These are phyloP conservation scores for Harlomillsia oculata DNA, from an alignment of 1,140 invertebrate species.

Conservation along the genomic window DNA sequence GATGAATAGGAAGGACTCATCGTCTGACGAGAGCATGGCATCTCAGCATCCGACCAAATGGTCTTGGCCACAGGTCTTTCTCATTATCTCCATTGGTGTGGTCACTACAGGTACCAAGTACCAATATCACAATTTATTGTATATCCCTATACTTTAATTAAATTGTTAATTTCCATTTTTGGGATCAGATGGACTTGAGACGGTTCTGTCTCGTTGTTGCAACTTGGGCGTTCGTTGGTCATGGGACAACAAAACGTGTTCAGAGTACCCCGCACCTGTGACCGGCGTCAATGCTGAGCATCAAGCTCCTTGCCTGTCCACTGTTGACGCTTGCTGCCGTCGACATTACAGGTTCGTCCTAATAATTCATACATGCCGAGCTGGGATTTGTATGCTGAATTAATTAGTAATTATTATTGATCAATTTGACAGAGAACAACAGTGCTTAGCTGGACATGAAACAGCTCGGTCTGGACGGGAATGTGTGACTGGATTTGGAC, in stretches of 20 bases:
- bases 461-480: slow-evolving; percentile 42
- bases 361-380: too few relatives aligned
- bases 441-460: slow-evolving; percentile 44
- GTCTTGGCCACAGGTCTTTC: too few relatives aligned
- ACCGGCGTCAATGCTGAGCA: slow-evolving; percentile 41
- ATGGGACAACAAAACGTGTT: slow-evolving; percentile 42
- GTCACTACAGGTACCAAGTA: too few relatives aligned
- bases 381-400: too few relatives aligned
- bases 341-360: slow-evolving; percentile 41
- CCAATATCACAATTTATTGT: too few relatives aligned
- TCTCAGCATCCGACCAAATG: too few relatives aligned
- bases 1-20: too few relatives aligned
- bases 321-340: slow-evolving; percentile 47
- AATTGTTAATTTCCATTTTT: neutral
- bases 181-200: slow-evolving; percentile 37
- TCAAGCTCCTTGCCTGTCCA: slow-evolving; percentile 45
- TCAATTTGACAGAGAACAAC: slow-evolving; percentile 32
- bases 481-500: slow-evolving; percentile 37
- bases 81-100: too few relatives aligned
- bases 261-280: slow-evolving; percentile 43
- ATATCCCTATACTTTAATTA: too few relatives aligned
- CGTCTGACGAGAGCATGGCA: too few relatives aligned
- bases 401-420: too few relatives aligned
- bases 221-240: slow-evolving; percentile 45
- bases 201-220: slow-evolving; percentile 46